Evolutionary conservation across 2,888 invertebrate species (phyloP), one percentile per base, ranked within the genome.

Genomic region (Drosophila siamana): DNA sequence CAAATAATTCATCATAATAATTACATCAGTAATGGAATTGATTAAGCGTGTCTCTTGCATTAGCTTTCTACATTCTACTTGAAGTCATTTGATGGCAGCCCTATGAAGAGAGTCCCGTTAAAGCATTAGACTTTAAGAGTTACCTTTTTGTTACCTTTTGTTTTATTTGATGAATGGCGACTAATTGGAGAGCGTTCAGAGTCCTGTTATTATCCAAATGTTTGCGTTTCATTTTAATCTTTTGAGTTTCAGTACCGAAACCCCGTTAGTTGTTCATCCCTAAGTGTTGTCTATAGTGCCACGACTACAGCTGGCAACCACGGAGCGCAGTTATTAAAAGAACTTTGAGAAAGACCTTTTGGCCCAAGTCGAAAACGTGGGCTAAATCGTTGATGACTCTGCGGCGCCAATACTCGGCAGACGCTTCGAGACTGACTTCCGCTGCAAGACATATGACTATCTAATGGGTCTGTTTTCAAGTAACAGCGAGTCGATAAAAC

Each of bases 341-440:
- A n/a, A 44, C 30, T 33, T 30, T 33, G 80, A 75, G 77, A 76
- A 68, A 67, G 77, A 62, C 57, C 30, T 28, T 15, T 54, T 16
- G 22, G 47, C 33, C 65, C 46, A 36, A 43, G 30, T 24, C n/a
- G 15, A 36, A 74, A 74, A 81, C 88, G 84, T 87, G 84, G 68
- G 59, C 74, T 78, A 88, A 75, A 74, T 82, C 75, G 69, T 72
- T 76, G 74, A 79, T 81, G 78, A 76, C 74, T 78, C 66, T 75
- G 81, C 81, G 89, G 89, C 89, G 89, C 89, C 89, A 82, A 80
- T 71, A 71, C 77, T 89, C 47, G n/a, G n/a, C n/a, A n/a, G n/a
- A n/a, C n/a, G n/a, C 46, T 40, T 66, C 44, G 24, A 33, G 33
- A 2, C 33, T 33, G 19, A 84, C 88, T 84, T 84, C 88, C 84